Conservation (phyloP, 2,797 vertebrate species). For the Mionectes olivaceus region DNA sequence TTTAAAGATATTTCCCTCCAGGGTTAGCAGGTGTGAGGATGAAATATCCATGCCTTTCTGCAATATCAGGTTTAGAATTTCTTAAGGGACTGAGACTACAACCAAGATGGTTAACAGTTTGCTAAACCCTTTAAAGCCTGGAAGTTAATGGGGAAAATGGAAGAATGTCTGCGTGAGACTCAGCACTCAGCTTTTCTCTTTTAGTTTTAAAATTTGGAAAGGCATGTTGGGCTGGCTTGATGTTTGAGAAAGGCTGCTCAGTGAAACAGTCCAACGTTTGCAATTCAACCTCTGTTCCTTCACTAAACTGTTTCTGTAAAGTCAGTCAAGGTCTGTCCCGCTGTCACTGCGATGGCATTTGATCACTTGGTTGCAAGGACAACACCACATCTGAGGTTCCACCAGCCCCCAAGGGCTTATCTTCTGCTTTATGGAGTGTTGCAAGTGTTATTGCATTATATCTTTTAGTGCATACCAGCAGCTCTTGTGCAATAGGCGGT, state of each 20-base stretch:
- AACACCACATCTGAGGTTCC: accelerated
- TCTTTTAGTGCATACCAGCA: neutral
- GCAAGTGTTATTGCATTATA: accelerated
- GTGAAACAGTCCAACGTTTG: neutral
- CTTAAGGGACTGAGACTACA: conserved; percentile 30
- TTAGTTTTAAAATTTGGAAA: neutral
- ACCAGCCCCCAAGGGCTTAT: neutral
- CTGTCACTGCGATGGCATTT: accelerated
- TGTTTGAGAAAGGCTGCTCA: neutral
- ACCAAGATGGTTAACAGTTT: conserved; percentile 16
- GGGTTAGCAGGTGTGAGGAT: conserved; percentile 71
- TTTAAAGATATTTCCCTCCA: conserved; percentile 66
- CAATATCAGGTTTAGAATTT: conserved; percentile 65
- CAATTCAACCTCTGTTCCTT: neutral
- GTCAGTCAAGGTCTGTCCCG: accelerated
- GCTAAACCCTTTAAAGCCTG: conserved; percentile 48
- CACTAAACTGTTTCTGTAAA: neutral
- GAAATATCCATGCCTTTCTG: conserved; percentile 63
- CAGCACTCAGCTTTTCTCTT: neutral
- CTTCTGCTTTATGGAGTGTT: neutral
- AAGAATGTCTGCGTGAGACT: neutral
- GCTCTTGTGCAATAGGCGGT: conserved; percentile 1
- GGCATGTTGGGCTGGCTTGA: neutral
- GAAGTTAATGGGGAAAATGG: neutral
- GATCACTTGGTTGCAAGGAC: neutral